phyloP scores from a whole-genome alignment of 2,797 vertebrate genomes.

The Argya squamiceps region DNA sequence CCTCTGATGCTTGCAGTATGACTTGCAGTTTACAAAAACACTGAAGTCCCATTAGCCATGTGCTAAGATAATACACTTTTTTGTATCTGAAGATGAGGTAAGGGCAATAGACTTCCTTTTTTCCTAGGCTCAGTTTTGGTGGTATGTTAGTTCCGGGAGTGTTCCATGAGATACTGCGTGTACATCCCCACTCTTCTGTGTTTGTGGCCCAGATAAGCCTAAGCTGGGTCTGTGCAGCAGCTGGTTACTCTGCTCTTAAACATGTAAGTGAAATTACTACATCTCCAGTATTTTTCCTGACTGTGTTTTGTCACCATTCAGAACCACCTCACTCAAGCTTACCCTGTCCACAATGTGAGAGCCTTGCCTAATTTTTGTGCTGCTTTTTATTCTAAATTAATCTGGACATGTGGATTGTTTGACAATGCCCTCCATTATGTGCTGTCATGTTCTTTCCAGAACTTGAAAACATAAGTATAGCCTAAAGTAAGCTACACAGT shows the following conservation, averaged over 20 bases:
- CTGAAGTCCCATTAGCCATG: neutral
- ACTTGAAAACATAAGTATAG: neutral
- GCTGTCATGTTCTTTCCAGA: neutral
- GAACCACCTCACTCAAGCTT: neutral
- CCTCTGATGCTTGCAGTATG: neutral
- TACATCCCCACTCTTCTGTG: neutral
- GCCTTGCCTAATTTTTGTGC: neutral
- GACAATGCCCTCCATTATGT: neutral
- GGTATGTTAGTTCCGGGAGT: neutral
- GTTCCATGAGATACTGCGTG: accelerated
- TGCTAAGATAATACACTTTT: neutral
- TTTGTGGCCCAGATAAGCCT: accelerated
- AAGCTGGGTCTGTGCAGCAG: neutral
- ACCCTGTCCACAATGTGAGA: neutral
- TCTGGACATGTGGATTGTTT: neutral
- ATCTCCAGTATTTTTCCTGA: neutral
- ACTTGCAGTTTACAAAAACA: neutral
- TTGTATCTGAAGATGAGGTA: neutral
- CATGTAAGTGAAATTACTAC: neutral
- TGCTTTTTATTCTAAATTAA: neutral
- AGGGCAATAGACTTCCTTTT: neutral
- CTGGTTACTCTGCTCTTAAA: neutral
- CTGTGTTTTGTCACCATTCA: neutral
- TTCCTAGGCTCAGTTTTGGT: neutral
- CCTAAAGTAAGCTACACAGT: neutral